Evolutionary conservation across 2,113 vertebrate genomes (phyloP), one percentile per base, ranked within the genome.

Genomic region (Bos indicus): DNA sequence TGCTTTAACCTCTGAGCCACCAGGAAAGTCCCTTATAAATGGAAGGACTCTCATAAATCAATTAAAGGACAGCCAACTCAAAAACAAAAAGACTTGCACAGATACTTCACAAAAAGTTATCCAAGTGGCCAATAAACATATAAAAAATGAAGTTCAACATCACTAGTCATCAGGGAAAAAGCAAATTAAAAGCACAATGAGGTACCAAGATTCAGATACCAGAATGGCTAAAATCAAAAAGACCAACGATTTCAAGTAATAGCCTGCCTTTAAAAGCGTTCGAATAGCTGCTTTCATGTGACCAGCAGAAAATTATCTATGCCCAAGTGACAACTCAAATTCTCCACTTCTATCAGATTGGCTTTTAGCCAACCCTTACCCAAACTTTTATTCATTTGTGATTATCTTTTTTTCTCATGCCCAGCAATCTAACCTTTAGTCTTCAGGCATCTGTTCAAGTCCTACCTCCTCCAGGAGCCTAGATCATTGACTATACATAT

Each of bases 391-490:
- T 13, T 28, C 48, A 57, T 17, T 19, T 92, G 52, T 82, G 33
- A 92, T 59, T 88, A 7, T 88, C 62, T 60, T 64, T 67, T 87
- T 88, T 87, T 60, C 52, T 94, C 46, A 74, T 60, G 78, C 54
- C 51, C 52, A 88, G 87, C 36, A 62, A 91, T 59, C 33, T 91
- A 91, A 77, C 82, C n/a, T 94, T 96, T 83, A 11, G 13, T n/a
- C 43, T 91, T 82, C 60, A 94, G 86, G 26, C 82, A 88, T 90
- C 56, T 96, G 30, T 64, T 93, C n/a, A 62, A 94, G 83, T 82
- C 17, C 23, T 25, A 74, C 2, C 83, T 91, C 23, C 28, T 94
- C n/a, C 52, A 60, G 51, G 71, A 74, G 19, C n/a, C 19, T 74
- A 74, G 19, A 12, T 74, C n/a, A 74, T 23, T 74, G 67, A 74